Conservation (phyloP, 2,797 vertebrate species). For the Pipistrellus pygmaeus region DNA sequence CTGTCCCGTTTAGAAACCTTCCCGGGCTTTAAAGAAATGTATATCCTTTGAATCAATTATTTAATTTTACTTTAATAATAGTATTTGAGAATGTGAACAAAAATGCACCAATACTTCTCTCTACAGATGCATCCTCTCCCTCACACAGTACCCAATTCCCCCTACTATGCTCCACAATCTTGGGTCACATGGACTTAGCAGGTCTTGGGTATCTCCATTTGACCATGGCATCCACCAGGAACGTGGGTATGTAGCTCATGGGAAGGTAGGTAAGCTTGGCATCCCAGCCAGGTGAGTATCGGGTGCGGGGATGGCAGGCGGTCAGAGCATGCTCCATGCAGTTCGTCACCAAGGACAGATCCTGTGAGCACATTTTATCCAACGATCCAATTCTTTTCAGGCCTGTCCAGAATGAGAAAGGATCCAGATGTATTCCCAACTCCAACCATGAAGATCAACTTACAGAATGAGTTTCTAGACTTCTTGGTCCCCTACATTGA, state of each 20-base stretch:
- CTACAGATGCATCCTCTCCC: not conserved
- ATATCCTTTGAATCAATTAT: not conserved
- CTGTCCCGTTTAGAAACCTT: not conserved
- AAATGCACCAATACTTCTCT: accelerated
- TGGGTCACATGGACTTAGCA: not conserved
- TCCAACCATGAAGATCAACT: not conserved
- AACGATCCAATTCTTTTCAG: accelerated
- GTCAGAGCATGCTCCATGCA: conserved; percentile 82
- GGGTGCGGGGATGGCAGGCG: conserved; percentile 75
- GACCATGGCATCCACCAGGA: not conserved
- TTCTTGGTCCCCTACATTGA: too few species aligned
- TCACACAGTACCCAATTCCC: accelerated
- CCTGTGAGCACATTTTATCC: accelerated
- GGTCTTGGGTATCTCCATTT: accelerated
- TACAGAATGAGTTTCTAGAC: not conserved
- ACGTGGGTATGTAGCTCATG: conserved; percentile 85
- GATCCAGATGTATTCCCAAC: not conserved
- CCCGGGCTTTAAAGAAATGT: not conserved
- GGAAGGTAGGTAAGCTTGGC: conserved; percentile 72
- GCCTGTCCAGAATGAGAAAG: not conserved
- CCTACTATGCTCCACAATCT: not conserved
- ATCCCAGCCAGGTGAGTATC: conserved; percentile 82
- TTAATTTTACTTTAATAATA: not conserved
- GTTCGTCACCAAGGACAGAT: conserved; percentile 68
- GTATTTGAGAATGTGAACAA: not conserved